Evolutionary conservation across 2,888 invertebrate genomes (phyloP), one percentile per base, ranked within the genome.

Genomic region (Ferrisia virgata): DNA sequence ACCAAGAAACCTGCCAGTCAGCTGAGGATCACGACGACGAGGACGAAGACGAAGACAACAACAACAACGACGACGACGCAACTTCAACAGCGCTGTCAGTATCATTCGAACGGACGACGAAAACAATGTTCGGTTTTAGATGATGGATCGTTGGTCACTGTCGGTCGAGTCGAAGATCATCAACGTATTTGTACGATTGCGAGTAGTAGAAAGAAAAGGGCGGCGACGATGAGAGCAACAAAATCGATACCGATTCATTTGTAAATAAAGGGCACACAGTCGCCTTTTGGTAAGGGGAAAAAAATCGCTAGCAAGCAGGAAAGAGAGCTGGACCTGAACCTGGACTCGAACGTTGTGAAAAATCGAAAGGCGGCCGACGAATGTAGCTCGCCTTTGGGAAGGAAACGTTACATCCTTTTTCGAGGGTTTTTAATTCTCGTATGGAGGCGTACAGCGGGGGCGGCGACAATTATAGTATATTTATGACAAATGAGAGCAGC

Each of bases 401-500:
- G 8, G 6, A 43, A n/a, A n/a, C n/a, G n/a, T 79, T 79, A 58
- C 28, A 31, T 36, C 33, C 53, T n/a, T n/a, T 58, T 22, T 13
- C 36, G 13, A 69, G 36, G 69, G 31, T 22, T 36, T 72, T 82
- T 40, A 25, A 69, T 82, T 83, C 83, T 76, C 83, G 83, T 83
- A 83, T 83, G 83, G 83, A 83, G 83, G 83, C 76, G 40, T 83
- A 83, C 83, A 72, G 76, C 76, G 76, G 43, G 40, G 76, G 76
- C 83, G 43, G 76, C 76, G 76, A 72, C 82, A 82, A 31, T 47
- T 76, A 83, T 47, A 83, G 76, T 69, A 43, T 83, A 76, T 83
- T 76, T 72, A 83, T 83, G 83, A 76, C 83, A 76, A 83, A 83
- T 83, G 83, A 83, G 72, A 83, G 83, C 43, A 83, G 76, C 47